Evolutionary conservation across 2,888 invertebrate genomes (phyloP).

Genomic region (Eumacrocentrus americanus): DNA sequence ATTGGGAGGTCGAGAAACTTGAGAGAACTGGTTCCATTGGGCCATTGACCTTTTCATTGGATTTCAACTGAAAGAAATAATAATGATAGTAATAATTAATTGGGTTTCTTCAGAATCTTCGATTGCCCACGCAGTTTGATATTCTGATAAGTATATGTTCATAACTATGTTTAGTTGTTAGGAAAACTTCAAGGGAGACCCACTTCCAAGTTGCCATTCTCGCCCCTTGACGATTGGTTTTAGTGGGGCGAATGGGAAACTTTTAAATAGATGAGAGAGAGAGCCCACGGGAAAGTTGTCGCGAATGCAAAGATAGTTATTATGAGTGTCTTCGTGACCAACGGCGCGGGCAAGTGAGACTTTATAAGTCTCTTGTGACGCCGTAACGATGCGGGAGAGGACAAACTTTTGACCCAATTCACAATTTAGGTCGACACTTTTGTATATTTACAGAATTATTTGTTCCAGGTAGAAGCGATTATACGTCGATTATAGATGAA

Average conservation of each 20-base stretch:
- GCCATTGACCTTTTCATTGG: too few species aligned
- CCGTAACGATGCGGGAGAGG: conserved; percentile 54
- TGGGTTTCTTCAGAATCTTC: too few species aligned
- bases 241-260: conserved; percentile 13
- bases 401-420: conserved; percentile 55
- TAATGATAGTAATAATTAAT: too few species aligned
- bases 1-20: conserved; percentile 5
- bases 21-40: conserved; percentile 7
- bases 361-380: not conserved
- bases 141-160: too few species aligned
- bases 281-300: conserved; percentile 12
- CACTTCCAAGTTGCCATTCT: too few species aligned
- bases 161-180: too few species aligned
- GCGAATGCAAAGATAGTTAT: conserved; percentile 1
- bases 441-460: not conserved
- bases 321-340: conserved; percentile 24
- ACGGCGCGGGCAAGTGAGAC: conserved; percentile 2
- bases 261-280: too few species aligned
- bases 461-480: too few species aligned
- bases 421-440: conserved; percentile 25
- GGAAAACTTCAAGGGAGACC: too few species aligned
- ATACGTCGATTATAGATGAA: too few species aligned
- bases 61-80: too few species aligned
- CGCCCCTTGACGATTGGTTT: not conserved
- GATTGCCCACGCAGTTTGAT: too few species aligned